Conservation (phyloP, 2,888 invertebrate species). For the Agrotis segetum region DNA sequence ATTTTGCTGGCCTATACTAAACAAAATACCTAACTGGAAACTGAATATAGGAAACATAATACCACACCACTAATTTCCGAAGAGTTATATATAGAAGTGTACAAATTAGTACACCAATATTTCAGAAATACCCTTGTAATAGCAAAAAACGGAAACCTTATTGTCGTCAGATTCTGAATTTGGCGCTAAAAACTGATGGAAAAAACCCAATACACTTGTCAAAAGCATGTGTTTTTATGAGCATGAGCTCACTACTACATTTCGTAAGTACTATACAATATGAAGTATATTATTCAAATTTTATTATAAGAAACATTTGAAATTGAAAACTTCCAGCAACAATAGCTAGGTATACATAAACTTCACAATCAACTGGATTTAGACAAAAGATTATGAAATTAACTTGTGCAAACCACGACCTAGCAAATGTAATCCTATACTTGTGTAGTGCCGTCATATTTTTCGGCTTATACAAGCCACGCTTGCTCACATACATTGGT, state of each 20-base stretch:
- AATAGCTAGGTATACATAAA: neutral
- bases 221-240: no score
- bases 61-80: neutral
- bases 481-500: constrained; percentile 10
- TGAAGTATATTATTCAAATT: no score
- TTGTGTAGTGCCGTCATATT: constrained; percentile 33
- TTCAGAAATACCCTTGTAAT: neutral
- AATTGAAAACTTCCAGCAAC: neutral
- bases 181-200: no score
- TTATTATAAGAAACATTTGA: neutral
- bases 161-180: no score
- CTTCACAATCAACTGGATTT: neutral
- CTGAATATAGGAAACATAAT: neutral
- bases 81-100: neutral
- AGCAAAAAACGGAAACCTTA: no score
- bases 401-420: constrained; percentile 10
- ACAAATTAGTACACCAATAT: neutral
- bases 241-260: no score
- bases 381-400: constrained; percentile 1
- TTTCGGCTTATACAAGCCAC: constrained; percentile 2
- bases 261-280: no score
- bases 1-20: neutral
- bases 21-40: neutral
- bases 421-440: neutral
- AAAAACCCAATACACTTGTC: no score